Conservation (phyloP, 2,113 vertebrate genomes). For the Meles meles region DNA sequence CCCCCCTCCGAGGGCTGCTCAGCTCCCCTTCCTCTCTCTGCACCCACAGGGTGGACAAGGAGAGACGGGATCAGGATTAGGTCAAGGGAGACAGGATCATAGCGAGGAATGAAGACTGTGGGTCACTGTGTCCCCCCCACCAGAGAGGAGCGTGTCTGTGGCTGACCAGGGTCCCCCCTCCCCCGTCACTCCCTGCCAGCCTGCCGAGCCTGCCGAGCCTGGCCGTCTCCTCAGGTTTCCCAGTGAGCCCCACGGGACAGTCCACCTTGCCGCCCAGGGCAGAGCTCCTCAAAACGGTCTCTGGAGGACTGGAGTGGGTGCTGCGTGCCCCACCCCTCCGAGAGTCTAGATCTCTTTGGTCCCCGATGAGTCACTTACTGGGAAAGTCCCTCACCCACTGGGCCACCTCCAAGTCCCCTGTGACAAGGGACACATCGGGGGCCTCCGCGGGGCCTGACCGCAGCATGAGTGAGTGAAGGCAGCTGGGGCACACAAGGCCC, state of each 20-base stretch:
- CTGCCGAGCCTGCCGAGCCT: too few relatives aligned
- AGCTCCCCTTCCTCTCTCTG: background rate
- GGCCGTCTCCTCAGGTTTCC: background rate
- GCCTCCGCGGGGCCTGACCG: too few relatives aligned
- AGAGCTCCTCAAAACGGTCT: background rate
- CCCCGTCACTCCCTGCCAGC: fast-evolving
- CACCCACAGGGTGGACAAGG: background rate
- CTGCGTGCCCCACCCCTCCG: background rate
- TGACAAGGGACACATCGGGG: background rate
- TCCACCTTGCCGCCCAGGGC: background rate
- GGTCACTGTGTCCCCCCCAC: background rate
- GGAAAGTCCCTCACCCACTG: background rate
- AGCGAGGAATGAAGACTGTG: fast-evolving
- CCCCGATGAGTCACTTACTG: background rate
- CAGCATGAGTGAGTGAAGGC: background rate
- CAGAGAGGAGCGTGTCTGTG: background rate
- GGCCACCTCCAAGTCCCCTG: background rate
- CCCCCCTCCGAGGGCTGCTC: background rate
- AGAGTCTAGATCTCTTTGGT: background rate
- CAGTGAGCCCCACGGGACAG: background rate
- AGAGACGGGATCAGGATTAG: background rate
- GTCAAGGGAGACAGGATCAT: background rate
- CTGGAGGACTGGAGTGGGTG: background rate
- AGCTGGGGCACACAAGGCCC: background rate
- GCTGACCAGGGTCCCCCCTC: too few relatives aligned